Base-by-base conservation (phyloP, 2,797 vertebrate genomes). In the Leptoclinus maculatus region DNA sequence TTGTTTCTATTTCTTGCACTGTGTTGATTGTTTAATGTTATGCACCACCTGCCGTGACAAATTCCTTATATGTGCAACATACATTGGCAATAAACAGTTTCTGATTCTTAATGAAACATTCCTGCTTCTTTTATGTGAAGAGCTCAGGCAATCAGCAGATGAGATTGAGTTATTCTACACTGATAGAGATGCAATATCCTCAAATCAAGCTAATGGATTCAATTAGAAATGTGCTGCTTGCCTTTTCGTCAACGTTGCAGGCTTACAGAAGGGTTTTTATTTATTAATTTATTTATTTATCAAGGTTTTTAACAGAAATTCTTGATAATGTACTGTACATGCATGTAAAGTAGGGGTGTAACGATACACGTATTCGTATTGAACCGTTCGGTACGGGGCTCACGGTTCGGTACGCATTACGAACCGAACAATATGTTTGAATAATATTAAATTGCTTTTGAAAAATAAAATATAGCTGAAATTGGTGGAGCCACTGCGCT, bases 101-200 rank as follows among this genome's bases (percentile, higher is more conserved):
- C n/a, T n/a, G n/a, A n/a, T n/a, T n/a, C n/a, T 78, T 91, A 92
- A 94, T 93, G 91, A 93, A 93, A 93, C 87, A 79, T 87, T 71
- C 83, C 53, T 51, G 69, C 85, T 91, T 82, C 91, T 92, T 93
- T 93, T 90, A 91, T 91, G 88, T 92, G 86, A 87, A 91, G 90
- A 89, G 90, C 86, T 86, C 80, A 87, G 86, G 90, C 92, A 93
- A 94, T 93, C 93, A 93, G 88, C 85, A 82, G 76, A 89, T 83
- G 89, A 88, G 90, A 91, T 86, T 90, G 91, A 93, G 88, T 91
- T 88, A 83, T 85, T 87, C 80, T 84, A 72, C 78, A 23, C 86
- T 79, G 88, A 93, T 92, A 85, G 79, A 93, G 90, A 92, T 75
- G 87, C 86, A 83, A 60, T 92, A 89, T 89, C 87, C 72, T 87